These are phyloP conservation scores for Drosophila subobscura DNA, from an alignment of 1,140 invertebrate species.

Conservation along the genomic window DNA sequence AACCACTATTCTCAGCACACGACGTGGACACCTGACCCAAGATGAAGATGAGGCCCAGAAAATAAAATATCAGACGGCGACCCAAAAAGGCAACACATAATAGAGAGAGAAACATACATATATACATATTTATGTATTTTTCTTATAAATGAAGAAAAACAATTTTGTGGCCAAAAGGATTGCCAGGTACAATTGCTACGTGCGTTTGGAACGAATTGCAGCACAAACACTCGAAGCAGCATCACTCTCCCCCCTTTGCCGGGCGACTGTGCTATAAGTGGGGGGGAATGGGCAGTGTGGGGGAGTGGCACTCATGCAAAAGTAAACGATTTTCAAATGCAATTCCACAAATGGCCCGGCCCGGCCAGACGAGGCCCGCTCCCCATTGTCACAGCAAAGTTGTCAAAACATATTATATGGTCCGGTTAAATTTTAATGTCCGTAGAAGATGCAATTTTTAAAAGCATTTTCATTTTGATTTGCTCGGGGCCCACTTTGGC, in stretches of 20 bases:
- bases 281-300: not conserved
- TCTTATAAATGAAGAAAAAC: constrained; percentile 52
- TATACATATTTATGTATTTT: constrained; percentile 20
- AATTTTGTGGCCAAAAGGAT: constrained; percentile 45
- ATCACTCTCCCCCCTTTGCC: constrained; percentile 1
- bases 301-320: constrained; percentile 47
- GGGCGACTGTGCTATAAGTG: not conserved
- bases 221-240: constrained; percentile 42
- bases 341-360: constrained; percentile 60
- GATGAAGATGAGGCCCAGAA: not conserved
- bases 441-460: constrained; percentile 64
- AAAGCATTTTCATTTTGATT: constrained; percentile 74
- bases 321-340: constrained; percentile 72
- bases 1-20: not conserved
- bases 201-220: constrained; percentile 55
- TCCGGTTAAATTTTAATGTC: constrained; percentile 55
- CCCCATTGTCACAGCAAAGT: constrained; percentile 33
- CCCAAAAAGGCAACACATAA: too few relatives aligned
- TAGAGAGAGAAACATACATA: not conserved
- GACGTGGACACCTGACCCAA: constrained; percentile 1
- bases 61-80: not conserved
- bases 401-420: constrained; percentile 46
- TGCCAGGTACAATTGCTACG: constrained; percentile 40
- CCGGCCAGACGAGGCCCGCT: constrained; percentile 7
- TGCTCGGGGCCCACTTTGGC: constrained; percentile 38